Conservation (phyloP, 2,797 vertebrate genomes). For the Rhincodon typus region DNA sequence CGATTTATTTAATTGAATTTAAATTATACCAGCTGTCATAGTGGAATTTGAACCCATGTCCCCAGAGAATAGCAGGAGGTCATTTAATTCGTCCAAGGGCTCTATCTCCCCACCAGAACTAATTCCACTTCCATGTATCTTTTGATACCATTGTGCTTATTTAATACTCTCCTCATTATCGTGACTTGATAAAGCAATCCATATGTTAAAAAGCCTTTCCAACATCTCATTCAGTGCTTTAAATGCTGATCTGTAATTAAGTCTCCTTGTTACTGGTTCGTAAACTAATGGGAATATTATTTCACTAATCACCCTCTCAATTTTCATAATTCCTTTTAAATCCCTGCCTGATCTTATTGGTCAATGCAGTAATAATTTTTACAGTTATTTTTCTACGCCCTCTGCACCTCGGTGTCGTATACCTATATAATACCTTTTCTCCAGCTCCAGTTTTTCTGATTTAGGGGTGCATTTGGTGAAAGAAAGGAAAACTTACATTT, state of each 20-base stretch:
- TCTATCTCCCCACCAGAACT: neutral
- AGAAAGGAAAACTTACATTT: neutral
- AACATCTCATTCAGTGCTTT: neutral
- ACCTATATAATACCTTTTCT: neutral
- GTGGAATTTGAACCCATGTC: too few relatives aligned
- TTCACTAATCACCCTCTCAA: neutral
- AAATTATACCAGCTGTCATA: too few relatives aligned
- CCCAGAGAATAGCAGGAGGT: neutral
- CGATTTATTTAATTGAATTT: too few relatives aligned
- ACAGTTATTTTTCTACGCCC: neutral
- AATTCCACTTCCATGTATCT: neutral
- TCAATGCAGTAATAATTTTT: neutral
- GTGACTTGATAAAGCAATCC: neutral
- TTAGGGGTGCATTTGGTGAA: neutral
- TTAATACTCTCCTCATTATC: neutral
- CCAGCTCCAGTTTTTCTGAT: neutral
- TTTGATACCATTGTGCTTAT: neutral
- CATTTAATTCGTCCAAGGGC: neutral
- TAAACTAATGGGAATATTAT: neutral
- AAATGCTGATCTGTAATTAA: neutral
- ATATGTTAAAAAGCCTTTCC: neutral
- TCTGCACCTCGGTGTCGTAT: neutral
- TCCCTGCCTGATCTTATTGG: too few relatives aligned
- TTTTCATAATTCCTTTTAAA: neutral
- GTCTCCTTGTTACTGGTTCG: neutral